These are phyloP conservation scores for Machaerirhynchus nigripectus DNA, from an alignment of 2,113 vertebrate species.

Conservation along the genomic window DNA sequence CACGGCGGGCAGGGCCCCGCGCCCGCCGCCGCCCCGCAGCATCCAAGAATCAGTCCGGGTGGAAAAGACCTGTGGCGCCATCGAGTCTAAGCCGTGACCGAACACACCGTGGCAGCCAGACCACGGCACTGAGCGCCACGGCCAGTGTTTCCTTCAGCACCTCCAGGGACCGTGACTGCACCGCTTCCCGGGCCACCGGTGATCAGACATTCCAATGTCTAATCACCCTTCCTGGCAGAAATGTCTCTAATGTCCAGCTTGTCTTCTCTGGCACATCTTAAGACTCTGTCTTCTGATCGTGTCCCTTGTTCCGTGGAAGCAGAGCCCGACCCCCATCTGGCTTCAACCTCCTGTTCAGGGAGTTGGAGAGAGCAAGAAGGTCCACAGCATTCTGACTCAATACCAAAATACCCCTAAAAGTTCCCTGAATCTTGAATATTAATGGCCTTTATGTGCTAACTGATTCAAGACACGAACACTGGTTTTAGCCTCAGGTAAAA, in stretches of 20 bases:
- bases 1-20: no score
- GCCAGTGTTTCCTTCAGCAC: fast-evolving
- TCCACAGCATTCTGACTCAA: neutral
- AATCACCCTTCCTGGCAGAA: fast-evolving
- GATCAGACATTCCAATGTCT: fast-evolving
- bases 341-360: neutral
- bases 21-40: neutral
- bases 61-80: neutral
- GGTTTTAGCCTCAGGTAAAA: neutral
- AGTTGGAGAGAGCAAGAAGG: fast-evolving
- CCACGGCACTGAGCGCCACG: fast-evolving
- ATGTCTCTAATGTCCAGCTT: fast-evolving
- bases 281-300: no score
- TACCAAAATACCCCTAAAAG: neutral
- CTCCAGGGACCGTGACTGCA: neutral
- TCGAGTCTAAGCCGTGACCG: neutral
- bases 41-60: fast-evolving
- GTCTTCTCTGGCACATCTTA: no score
- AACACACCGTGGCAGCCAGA: fast-evolving
- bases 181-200: no score
- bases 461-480: neutral
- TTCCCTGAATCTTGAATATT: neutral
- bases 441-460: neutral
- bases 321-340: no score
- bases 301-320: no score